phyloP scores from a whole-genome alignment of 2,113 vertebrate genomes.

The Azemiops feae region DNA sequence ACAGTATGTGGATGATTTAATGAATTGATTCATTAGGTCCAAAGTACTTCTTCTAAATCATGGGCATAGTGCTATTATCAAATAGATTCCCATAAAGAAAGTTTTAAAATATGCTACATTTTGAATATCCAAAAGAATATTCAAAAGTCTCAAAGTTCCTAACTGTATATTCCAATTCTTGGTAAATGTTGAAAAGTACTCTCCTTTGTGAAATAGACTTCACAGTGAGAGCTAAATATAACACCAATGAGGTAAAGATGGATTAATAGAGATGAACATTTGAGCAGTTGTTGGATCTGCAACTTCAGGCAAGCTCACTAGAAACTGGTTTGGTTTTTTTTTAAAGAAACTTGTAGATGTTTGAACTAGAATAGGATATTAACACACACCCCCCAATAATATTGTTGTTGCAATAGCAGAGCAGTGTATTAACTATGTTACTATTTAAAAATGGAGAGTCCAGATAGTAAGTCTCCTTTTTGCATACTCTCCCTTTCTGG shows the following conservation, averaged over 20 bases:
- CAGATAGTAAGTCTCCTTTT: not conserved
- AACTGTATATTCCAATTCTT: not conserved
- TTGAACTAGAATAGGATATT: not conserved
- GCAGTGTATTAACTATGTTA: not conserved
- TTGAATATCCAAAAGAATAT: accelerated
- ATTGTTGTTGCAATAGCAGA: not conserved
- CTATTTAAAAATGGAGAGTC: not conserved
- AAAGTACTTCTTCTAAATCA: not conserved
- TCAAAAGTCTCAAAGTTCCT: not conserved
- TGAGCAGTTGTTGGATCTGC: not conserved
- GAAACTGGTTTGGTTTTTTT: not conserved
- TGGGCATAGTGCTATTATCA: not conserved
- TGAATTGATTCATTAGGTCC: not conserved
- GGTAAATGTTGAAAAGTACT: not conserved
- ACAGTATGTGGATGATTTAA: not conserved
- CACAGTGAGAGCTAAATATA: not conserved
- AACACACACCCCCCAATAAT: too few relatives aligned
- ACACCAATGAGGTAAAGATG: not conserved
- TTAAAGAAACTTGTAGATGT: not conserved
- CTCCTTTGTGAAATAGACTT: not conserved
- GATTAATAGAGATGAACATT: not conserved
- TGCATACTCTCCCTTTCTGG: not conserved
- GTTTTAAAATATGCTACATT: not conserved
- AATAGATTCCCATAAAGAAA: not conserved
- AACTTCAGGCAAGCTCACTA: not conserved